Evolutionary conservation across 2,888 invertebrate genomes (phyloP), one percentile per base, ranked within the genome.

Genomic region (Brenthis ino): DNA sequence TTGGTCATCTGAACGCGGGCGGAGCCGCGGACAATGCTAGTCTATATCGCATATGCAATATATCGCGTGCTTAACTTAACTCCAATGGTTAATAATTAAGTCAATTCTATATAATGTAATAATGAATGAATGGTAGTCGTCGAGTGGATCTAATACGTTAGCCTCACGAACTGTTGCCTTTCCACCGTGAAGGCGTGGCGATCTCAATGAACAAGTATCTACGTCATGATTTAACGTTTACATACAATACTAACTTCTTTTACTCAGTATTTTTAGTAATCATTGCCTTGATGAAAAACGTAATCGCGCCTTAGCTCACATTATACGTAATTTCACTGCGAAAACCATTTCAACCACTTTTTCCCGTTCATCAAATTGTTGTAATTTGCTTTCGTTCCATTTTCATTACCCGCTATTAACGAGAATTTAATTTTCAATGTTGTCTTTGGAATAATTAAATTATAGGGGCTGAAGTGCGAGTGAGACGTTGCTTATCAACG

Each of bases 101-200:
- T 60, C 54, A 60, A 16, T 33, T 16, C 37, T 8, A 37, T 0
- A 57, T 20, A 56, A 43, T n/a, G 65, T 53, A 64, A 58, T 28
- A 54, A 63, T 48, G 20, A 20, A 67, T 75, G 70, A 68, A 73
- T 60, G 57, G 16, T n/a, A 53, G 54, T 33, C 37, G 72, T 28
- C 28, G 28, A 28, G 28, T 28, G 28, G 28, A 28, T 28, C 28
- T 4, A 28, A 28, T 76, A 71, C 68, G 73, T 75, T 77, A 77
- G 75, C 75, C 68, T 73, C 72, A 75, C 68, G 71, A 70, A 73
- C 71, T 71, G 67, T 65, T 69, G 28, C 70, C 75, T 77, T 77
- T 68, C 70, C 69, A 64, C 69, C 70, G 64, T 56, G 37, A 67
- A 64, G 65, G 63, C 64, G 61, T 67, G 56, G 56, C 16, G 16